A percentile compares a stretch with the other conserved stretches of the same genome.
Conservation (phyloP, 2,888 invertebrate genomes). For the Patella caerulea region DNA sequence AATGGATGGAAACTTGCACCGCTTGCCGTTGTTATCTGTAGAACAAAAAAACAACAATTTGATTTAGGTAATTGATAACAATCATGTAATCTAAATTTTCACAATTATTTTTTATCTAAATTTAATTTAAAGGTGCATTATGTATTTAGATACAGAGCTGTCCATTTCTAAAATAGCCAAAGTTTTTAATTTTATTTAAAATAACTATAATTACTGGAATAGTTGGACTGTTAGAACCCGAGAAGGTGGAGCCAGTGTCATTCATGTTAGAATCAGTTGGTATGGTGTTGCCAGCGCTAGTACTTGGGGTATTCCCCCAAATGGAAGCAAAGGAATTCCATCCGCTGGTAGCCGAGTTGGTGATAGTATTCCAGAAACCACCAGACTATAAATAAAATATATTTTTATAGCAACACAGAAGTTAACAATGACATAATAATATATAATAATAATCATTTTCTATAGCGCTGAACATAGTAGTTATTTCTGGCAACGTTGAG, state of each 20-base stretch:
- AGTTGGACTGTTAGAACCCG: neutral
- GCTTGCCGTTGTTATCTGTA: neutral
- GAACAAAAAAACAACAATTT: neutral
- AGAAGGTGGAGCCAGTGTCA: neutral
- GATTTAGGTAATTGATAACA: too few species aligned
- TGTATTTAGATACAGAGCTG: too few species aligned
- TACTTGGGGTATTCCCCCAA: slow-evolving; percentile 47
- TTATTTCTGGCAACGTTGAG: too few species aligned
- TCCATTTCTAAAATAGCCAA: too few species aligned
- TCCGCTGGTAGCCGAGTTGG: slow-evolving; percentile 59
- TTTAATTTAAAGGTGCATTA: too few species aligned
- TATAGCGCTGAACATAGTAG: too few species aligned
- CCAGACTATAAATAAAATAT: slow-evolving; percentile 31
- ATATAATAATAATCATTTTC: too few species aligned
- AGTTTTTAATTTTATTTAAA: too few species aligned
- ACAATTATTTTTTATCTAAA: too few species aligned
- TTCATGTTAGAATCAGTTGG: neutral
- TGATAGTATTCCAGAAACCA: slow-evolving; percentile 60
- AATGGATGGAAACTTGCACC: slow-evolving; percentile 6
- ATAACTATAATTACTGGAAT: neutral
- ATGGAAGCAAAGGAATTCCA: slow-evolving; percentile 58
- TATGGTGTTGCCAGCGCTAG: slow-evolving; percentile 11
- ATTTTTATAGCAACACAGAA: too few species aligned
- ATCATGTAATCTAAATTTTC: too few species aligned
- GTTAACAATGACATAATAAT: too few species aligned